These are phyloP conservation scores for Cyanoderma ruficeps DNA, from an alignment of 2,113 vertebrate genomes.

Conservation along the genomic window DNA sequence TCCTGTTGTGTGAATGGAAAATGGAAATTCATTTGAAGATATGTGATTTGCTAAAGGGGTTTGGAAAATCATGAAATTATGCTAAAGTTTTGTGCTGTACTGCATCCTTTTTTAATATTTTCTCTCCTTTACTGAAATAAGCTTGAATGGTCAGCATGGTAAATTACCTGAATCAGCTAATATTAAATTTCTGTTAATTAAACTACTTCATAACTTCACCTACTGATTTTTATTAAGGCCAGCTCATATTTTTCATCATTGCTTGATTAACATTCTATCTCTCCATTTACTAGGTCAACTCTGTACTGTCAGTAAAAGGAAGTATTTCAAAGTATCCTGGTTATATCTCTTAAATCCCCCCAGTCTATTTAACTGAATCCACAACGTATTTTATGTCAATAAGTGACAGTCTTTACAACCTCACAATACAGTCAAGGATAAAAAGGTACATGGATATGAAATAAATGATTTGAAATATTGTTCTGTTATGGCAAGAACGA, in stretches of 20 bases:
- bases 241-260: conserved; percentile 38
- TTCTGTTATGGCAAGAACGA: not conserved
- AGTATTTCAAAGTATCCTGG: conserved; percentile 10
- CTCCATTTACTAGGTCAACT: conserved; percentile 52
- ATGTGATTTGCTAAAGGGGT: conserved; percentile 2
- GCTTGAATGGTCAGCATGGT: conserved; percentile 31
- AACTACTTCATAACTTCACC: conserved; percentile 60
- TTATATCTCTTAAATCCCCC: conserved; percentile 59
- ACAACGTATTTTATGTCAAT: conserved; percentile 21
- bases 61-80: conserved; percentile 20
- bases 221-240: conserved; percentile 66
- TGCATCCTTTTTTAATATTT: not conserved
- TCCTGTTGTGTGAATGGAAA: conserved; percentile 44
- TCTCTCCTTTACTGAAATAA: conserved; percentile 57
- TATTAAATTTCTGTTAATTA: conserved; percentile 66
- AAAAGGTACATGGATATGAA: not conserved
- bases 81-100: not conserved
- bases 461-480: conserved; percentile 14
- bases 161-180: conserved; percentile 51
- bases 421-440: conserved; percentile 6
- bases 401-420: conserved; percentile 27
- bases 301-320: conserved; percentile 14
- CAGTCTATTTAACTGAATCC: conserved; percentile 52
- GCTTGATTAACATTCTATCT: conserved; percentile 54
- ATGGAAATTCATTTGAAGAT: conserved; percentile 44